phyloP scores from a whole-genome alignment of 2,888 invertebrate species.

The Augiades crinisus region DNA sequence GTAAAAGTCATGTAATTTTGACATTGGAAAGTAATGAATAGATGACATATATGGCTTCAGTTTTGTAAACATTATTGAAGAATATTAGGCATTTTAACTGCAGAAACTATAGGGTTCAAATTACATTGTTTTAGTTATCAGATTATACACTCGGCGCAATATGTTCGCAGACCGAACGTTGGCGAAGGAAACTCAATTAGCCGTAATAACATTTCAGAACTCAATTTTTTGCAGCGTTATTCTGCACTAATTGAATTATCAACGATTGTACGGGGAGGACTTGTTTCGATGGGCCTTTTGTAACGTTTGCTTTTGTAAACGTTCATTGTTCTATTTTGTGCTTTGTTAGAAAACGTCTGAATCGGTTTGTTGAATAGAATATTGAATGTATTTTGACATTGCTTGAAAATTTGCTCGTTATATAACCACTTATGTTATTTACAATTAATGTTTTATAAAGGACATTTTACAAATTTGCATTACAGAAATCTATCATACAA shows the following conservation, averaged over 20 bases:
- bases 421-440: too few relatives aligned
- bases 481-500: too few relatives aligned
- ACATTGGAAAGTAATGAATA: too few relatives aligned
- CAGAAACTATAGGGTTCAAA: slow-evolving; percentile 6
- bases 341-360: too few relatives aligned
- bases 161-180: slow-evolving; percentile 16
- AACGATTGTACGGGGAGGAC: slow-evolving; percentile 4
- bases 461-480: too few relatives aligned
- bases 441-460: too few relatives aligned
- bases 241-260: slow-evolving; percentile 19
- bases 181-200: slow-evolving; percentile 21
- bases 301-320: neutral
- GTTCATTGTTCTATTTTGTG: too few relatives aligned
- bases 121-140: slow-evolving; percentile 21
- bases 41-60: too few relatives aligned
- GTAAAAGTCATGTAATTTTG: too few relatives aligned
- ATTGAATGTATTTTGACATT: too few relatives aligned
- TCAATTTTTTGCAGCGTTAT: slow-evolving; percentile 16
- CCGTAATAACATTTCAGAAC: slow-evolving; percentile 19
- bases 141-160: slow-evolving; percentile 14
- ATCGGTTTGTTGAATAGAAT: too few relatives aligned
- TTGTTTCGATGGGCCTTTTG: neutral
- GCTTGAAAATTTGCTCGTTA: too few relatives aligned
- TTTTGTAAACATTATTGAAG: neutral
- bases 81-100: neutral